Evolutionary conservation across 2,888 invertebrate genomes (phyloP).

Genomic region (Macrosoma leucophasiata): DNA sequence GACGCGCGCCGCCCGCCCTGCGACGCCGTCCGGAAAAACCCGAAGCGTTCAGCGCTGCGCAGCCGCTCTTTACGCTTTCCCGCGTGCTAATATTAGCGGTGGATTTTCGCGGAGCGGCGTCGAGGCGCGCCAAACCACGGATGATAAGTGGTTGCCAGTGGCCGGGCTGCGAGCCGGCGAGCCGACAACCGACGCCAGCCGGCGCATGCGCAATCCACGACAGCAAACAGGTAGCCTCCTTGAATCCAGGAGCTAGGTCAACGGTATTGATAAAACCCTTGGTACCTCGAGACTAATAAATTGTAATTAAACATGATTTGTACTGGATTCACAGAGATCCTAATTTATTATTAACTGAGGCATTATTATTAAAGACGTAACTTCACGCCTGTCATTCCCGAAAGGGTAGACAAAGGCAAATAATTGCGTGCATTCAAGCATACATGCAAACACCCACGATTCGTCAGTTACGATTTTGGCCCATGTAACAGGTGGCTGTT

Average conservation of each 20-base stretch:
- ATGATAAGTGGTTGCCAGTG: conserved; percentile 35
- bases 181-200: conserved; percentile 22
- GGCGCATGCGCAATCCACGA: conserved; percentile 50
- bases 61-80: conserved; percentile 32
- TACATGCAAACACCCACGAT: too few species aligned
- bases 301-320: conserved; percentile 10
- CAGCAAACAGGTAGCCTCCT: conserved; percentile 40
- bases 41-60: conserved; percentile 29
- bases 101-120: conserved; percentile 44
- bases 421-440: too few species aligned
- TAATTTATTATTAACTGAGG: too few species aligned
- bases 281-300: too few species aligned
- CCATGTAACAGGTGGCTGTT: too few species aligned
- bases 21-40: conserved; percentile 45
- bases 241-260: conserved; percentile 12
- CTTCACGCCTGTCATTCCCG: too few species aligned
- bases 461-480: too few species aligned
- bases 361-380: too few species aligned
- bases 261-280: conserved; percentile 41
- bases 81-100: conserved; percentile 49
- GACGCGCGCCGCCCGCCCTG: conserved; percentile 71
- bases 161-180: conserved; percentile 22
- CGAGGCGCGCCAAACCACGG: conserved; percentile 39
- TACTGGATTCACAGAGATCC: too few species aligned
- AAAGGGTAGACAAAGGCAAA: too few species aligned